phyloP scores from a whole-genome alignment of 2,113 vertebrate species.

The Nyctibius bracteatus region DNA sequence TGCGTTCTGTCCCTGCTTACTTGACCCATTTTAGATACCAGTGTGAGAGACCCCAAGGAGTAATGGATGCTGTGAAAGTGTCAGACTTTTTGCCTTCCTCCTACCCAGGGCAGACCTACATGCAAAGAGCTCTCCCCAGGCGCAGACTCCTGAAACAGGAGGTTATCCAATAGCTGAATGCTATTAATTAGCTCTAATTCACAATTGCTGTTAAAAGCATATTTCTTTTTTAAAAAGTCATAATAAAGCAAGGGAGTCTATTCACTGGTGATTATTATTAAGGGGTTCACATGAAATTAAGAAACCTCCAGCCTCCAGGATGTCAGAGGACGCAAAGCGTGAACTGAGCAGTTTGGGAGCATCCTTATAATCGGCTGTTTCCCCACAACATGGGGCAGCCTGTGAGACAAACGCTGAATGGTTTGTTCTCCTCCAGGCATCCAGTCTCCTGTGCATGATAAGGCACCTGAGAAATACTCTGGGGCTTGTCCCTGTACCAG shows the following conservation, averaged over 20 bases:
- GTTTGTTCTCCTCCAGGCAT: neutral
- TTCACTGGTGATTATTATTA: neutral
- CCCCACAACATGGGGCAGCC: neutral
- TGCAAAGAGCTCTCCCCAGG: neutral
- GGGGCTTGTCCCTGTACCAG: neutral
- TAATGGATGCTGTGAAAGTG: neutral
- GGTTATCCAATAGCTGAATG: neutral
- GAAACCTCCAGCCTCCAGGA: neutral
- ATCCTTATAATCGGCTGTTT: neutral
- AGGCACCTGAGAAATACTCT: neutral
- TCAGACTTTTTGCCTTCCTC: neutral
- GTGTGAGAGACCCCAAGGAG: neutral
- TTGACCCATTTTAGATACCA: neutral
- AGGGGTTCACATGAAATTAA: neutral
- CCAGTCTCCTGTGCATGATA: neutral
- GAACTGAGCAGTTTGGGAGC: neutral
- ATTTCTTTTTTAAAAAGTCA: neutral
- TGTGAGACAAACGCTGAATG: neutral
- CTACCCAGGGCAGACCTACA: neutral
- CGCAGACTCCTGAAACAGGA: neutral
- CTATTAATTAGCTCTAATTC: neutral
- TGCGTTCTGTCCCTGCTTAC: neutral
- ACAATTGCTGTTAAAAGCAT: rapidly evolving
- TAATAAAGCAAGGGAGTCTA: neutral
- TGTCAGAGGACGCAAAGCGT: neutral